Conservation (phyloP, 2,888 invertebrate species). For the Ormia ochracea region DNA sequence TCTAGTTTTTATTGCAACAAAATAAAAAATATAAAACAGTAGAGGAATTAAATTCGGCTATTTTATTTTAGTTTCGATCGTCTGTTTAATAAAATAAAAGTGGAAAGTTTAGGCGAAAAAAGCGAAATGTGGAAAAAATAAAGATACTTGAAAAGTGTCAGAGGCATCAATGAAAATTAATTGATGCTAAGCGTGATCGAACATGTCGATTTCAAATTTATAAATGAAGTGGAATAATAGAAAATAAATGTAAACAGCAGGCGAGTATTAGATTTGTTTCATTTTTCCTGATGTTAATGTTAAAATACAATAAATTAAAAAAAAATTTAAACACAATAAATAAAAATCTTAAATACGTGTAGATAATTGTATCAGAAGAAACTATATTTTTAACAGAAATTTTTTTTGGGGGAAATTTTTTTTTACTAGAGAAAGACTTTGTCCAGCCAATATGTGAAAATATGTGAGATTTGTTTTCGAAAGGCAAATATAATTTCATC, state of each 20-base stretch:
- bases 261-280: slow-evolving; percentile 35
- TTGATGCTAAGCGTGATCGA: slow-evolving; percentile 46
- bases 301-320: neutral
- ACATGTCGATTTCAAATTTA: slow-evolving; percentile 34
- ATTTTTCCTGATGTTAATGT: too few relatives aligned
- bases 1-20: neutral
- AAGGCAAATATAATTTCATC: too few relatives aligned
- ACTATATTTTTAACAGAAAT: too few relatives aligned
- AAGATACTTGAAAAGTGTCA: slow-evolving; percentile 56
- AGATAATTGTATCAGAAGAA: too few relatives aligned
- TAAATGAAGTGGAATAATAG: slow-evolving; percentile 17
- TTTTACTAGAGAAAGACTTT: too few relatives aligned
- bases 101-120: neutral
- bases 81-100: neutral
- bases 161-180: slow-evolving; percentile 55
- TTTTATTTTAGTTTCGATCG: neutral
- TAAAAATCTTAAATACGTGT: neutral
- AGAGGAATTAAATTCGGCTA: neutral
- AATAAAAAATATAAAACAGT: neutral
- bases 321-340: neutral
- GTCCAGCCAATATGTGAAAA: too few relatives aligned
- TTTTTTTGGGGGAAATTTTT: too few relatives aligned
- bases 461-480: too few relatives aligned
- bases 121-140: neutral
- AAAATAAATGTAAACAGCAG: slow-evolving; percentile 32